These are phyloP conservation scores for Ceuthmochares aereus DNA, from an alignment of 2,113 vertebrate genomes.

Conservation along the genomic window DNA sequence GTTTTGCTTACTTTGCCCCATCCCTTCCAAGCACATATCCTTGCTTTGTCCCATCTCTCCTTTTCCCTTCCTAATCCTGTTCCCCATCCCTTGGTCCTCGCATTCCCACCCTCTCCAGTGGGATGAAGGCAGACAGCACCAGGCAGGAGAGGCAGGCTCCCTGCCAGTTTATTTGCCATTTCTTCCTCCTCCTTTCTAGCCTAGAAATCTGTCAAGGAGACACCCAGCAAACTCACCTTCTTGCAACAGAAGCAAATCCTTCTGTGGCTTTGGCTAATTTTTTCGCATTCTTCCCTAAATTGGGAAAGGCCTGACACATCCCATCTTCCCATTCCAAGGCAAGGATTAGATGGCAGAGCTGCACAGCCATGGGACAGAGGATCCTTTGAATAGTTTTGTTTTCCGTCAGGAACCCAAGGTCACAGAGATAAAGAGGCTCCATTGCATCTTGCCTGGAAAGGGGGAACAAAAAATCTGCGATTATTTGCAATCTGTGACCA, in stretches of 20 bases:
- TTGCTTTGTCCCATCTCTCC: neutral
- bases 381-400: neutral
- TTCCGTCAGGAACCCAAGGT: neutral
- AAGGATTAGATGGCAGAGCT: constrained; percentile 16
- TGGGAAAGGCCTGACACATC: neutral
- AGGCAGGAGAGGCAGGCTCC: neutral
- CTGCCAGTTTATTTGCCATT: neutral
- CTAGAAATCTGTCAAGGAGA: accelerated
- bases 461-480: neutral
- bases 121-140: neutral
- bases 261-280: neutral
- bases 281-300: neutral
- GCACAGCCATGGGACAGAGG: constrained; percentile 16
- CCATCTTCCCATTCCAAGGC: neutral
- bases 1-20: neutral
- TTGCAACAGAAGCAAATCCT: neutral
- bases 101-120: neutral
- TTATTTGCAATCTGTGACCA: neutral
- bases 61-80: neutral
- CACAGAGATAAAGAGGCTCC: neutral
- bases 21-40: neutral
- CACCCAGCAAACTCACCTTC: neutral
- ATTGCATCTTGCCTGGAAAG: neutral
- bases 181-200: neutral
- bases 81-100: neutral